Evolutionary conservation across 2,797 vertebrate genomes (phyloP), one percentile per base, ranked within the genome.

Genomic region (Sylvilagus floridanus): DNA sequence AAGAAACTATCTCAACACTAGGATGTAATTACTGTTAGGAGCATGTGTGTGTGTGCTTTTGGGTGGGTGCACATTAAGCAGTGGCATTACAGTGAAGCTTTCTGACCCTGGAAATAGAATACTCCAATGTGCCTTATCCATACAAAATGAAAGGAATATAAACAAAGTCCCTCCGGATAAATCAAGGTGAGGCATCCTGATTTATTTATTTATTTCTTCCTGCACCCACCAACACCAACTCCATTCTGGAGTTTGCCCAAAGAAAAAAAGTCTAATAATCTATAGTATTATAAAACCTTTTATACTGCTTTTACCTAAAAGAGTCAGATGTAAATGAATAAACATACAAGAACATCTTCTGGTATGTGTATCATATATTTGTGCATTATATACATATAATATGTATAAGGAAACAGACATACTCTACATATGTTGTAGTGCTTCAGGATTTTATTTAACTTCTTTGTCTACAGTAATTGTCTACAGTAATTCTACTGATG

Each of bases 241-340:
- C 19, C 89, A 95, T 92, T 96, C 0, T 82, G 1, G 57, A 96
- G 95, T 50, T 76, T 89, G 12, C n/a, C 8, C 71, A 14, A 82
- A 22, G 89, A 90, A 79, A 85, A 54, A 26, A 37, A 81, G 2
- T 0, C 16, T 52, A 81, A 91, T 12, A 19, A 1, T 94, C 52
- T 66, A 4, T 66, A 4, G 93, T 42, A 86, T 6, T 32, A 9
- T 10, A 94, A 90, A 84, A 66, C 9, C 47, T 92, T 93, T 93
- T 94, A 52, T 37, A 89, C 6, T 93, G 24, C 81, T 37, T 97
- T 95, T 76, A 76, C 17, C 95, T 97, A 89, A 37, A 68, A 87
- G 79, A 85, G 75, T 77, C 91, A 37, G 95, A 52, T 35, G n/a
- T 24, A 96, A 97, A 47, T 86, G 21, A 96, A 94, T 57, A 95